These are phyloP conservation scores for Monoplex corrugatus DNA, from an alignment of 2,888 invertebrate genomes.

Conservation along the genomic window DNA sequence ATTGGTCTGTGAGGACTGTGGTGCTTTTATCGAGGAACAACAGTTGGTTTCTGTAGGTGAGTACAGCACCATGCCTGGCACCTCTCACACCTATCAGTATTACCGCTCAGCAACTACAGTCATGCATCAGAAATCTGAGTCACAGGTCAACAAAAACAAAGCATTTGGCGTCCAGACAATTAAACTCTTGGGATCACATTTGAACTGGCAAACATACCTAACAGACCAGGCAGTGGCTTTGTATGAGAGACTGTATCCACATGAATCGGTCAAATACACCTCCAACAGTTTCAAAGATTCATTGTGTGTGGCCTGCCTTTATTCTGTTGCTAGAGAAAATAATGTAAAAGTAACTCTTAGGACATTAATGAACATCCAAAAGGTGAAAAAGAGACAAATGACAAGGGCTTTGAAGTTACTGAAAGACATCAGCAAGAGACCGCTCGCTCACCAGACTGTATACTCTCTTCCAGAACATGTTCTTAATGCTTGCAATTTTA, in stretches of 20 bases:
- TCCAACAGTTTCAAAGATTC: slow-evolving; percentile 23
- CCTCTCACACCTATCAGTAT: slow-evolving; percentile 9
- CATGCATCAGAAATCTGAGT: no score
- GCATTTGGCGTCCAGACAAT: not conserved
- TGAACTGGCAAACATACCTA: not conserved
- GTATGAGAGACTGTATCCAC: slow-evolving; percentile 37
- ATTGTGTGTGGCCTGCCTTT: slow-evolving; percentile 35
- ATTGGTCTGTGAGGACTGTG: slow-evolving; percentile 41
- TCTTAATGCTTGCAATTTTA: not conserved
- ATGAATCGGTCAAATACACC: not conserved
- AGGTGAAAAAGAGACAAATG: not conserved
- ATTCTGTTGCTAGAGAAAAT: slow-evolving; percentile 43
- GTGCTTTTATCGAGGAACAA: slow-evolving; percentile 26
- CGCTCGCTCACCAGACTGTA: not conserved
- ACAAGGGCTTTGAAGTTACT: slow-evolving; percentile 10
- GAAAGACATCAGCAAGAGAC: not conserved
- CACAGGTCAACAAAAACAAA: slow-evolving; percentile 29
- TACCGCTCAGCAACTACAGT: no score
- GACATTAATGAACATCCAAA: not conserved
- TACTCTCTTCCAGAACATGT: slow-evolving; percentile 3
- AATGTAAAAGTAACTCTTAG: slow-evolving; percentile 18
- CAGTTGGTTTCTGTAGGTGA: slow-evolving; percentile 32
- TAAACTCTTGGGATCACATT: not conserved
- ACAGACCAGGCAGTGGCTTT: slow-evolving; percentile 17
- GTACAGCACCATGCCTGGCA: not conserved